Conservation (phyloP, 2,888 invertebrate species). For the Melipona bicolor region DNA sequence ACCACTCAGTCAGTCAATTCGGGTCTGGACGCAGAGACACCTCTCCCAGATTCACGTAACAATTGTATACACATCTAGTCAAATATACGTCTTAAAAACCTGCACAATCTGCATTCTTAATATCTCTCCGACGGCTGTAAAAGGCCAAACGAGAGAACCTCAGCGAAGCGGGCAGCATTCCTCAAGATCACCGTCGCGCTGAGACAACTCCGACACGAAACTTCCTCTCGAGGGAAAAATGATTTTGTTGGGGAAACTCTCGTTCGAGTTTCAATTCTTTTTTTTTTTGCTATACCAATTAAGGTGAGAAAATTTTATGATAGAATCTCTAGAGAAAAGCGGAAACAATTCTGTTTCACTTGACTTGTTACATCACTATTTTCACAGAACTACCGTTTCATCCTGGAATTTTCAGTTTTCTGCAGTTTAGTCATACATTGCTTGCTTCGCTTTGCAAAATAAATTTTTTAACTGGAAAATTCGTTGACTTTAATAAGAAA, state of each 20-base stretch:
- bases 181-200: no score
- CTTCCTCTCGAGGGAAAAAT: neutral
- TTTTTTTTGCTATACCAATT: slow-evolving; percentile 24
- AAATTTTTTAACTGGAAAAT: neutral
- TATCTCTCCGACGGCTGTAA: no score
- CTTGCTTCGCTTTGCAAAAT: neutral
- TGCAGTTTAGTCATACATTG: neutral
- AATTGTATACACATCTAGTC: no score
- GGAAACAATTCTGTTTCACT: slow-evolving; percentile 16
- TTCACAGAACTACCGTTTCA: neutral
- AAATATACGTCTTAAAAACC: no score
- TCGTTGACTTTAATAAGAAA: no score
- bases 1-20: no score
- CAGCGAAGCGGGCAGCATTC: no score
- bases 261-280: slow-evolving; percentile 22
- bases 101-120: no score
- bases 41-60: no score
- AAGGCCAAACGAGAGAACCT: no score
- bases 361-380: neutral
- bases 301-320: slow-evolving; percentile 15
- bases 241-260: neutral
- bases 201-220: neutral
- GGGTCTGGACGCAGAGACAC: no score
- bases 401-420: neutral
- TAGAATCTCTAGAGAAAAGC: slow-evolving; percentile 4